A percentile compares a stretch with the other conserved stretches of the same genome.
These are phyloP conservation scores for Mormyrus iriodes DNA, from an alignment of 2,113 vertebrate genomes.

Conservation along the genomic window DNA sequence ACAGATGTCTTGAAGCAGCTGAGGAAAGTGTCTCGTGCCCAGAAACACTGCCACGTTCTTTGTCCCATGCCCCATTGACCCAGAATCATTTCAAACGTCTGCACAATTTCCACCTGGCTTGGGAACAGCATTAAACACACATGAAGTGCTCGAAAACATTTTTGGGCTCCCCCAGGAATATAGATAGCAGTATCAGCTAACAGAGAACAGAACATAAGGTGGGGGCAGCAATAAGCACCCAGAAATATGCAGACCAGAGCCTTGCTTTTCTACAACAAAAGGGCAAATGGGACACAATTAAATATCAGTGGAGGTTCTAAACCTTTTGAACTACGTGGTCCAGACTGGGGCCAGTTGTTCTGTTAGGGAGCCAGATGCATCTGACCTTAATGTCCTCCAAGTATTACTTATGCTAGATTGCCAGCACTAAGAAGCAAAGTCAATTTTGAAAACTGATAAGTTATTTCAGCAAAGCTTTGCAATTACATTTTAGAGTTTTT, in stretches of 20 bases:
- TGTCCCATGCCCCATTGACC: background rate
- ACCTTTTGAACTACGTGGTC: background rate
- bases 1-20: background rate
- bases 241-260: background rate
- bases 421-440: background rate
- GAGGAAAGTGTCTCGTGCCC: background rate
- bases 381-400: background rate
- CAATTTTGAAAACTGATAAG: background rate
- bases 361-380: background rate
- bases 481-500: background rate
- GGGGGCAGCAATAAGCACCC: background rate
- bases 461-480: background rate
- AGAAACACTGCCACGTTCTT: background rate
- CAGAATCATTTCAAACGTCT: background rate
- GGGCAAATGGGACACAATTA: background rate
- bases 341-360: background rate
- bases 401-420: background rate
- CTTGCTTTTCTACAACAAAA: background rate
- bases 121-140: background rate
- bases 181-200: slow-evolving; percentile 17
- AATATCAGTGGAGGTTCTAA: background rate
- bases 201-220: slow-evolving; percentile 9
- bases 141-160: background rate
- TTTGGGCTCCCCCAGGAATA: background rate
- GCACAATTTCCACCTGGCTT: background rate